Conservation (phyloP, 2,113 vertebrate genomes). For the Ammodytes dubius region DNA sequence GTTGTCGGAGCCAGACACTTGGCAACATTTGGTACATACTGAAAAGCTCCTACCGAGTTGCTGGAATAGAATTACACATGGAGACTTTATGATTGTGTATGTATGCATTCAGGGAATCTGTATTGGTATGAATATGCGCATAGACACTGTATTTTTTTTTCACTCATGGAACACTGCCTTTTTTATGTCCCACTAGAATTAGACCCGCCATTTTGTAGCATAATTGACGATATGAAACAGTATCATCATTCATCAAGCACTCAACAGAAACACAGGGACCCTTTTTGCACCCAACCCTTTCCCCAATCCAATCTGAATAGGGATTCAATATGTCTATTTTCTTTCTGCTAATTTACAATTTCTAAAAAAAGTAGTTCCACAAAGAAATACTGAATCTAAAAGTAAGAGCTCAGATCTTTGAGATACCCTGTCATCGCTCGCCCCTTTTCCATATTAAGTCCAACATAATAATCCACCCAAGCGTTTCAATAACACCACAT, state of each 20-base stretch:
- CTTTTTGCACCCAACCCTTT: neutral
- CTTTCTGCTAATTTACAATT: neutral
- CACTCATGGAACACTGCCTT: neutral
- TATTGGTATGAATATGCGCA: neutral
- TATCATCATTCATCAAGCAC: neutral
- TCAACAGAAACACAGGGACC: neutral
- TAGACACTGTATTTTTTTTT: neutral
- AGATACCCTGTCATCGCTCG: conserved; percentile 24
- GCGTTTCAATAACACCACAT: conserved; percentile 51
- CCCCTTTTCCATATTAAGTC: conserved; percentile 20
- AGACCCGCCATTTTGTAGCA: neutral
- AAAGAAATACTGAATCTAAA: neutral
- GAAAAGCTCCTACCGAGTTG: neutral
- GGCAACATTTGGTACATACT: neutral
- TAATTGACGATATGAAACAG: neutral
- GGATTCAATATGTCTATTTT: neutral
- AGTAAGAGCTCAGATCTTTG: conserved; percentile 8
- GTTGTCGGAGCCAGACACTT: neutral
- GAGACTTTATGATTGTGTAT: no score
- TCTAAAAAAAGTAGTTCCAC: neutral
- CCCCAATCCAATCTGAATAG: neutral
- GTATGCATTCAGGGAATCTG: neutral
- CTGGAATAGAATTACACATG: neutral
- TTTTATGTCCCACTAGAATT: neutral
- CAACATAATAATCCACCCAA: conserved; percentile 57